Base-by-base conservation (phyloP, 2,888 invertebrate genomes). In the Argyresthia albistria region DNA sequence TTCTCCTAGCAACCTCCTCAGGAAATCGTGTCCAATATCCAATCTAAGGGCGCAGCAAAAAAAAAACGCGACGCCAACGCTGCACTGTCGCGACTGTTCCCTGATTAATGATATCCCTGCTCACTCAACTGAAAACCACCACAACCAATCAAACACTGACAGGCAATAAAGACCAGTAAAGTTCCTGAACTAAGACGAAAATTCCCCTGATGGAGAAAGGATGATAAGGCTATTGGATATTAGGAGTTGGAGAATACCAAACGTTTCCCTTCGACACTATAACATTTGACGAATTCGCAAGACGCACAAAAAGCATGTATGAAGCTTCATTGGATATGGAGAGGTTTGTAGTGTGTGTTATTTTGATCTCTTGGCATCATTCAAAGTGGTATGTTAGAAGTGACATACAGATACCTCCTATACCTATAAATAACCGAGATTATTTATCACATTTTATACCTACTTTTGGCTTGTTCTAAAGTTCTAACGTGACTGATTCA, bases 221-320 rank as follows among this genome's bases (percentile, higher is more conserved):
- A 35, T 1, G 42, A 47, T 53, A 51, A 6, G 58, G 43, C 58
- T 6, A 60, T 69, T 57, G 2, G 14, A 39, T 36, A 42, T 54
- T 51, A 15, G n/a, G 11, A 50, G 37, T 60, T 70, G 67, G 70
- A 74, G 80, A 83, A 84, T 83, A 84, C 80, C 82, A 81, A 86
- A 79, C 80, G 76, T 79, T 83, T 80, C 83, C 84, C 86, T 83
- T 82, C 81, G 73, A 70, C 79, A 72, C 76, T 78, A 80, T 83
- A 84, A 80, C 84, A 83, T 87, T 87, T 87, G 86, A 83, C 83
- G 82, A 84, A 81, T 84, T 83, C 82, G 82, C 80, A 76, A 78
- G 73, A 76, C 74, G 70, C 66, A 67, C 64, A 54, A 51, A 49
- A 55, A 46, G 37, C 6, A 16, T 47, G 35, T 51, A 79, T 76